A percentile compares a stretch with the other conserved stretches of the same genome.
Conservation (phyloP, 2,797 vertebrate genomes). For the Xiphorhynchus erythropygius region DNA sequence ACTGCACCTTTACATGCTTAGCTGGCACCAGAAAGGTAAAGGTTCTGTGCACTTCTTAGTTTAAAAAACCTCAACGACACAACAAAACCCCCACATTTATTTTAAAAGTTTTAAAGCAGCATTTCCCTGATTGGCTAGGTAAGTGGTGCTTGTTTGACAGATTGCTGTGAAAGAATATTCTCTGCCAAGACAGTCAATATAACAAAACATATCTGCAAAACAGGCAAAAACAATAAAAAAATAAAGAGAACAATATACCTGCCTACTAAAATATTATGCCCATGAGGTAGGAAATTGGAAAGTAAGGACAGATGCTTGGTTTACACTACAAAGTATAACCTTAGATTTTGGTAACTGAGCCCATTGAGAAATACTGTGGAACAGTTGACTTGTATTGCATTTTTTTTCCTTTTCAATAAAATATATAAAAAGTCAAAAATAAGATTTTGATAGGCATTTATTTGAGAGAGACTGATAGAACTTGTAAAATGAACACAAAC, state of each 20-base stretch:
- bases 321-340: not conserved
- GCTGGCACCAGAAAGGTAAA: not conserved
- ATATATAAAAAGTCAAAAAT: too few relatives aligned
- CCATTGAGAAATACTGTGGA: not conserved
- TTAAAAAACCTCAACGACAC: accelerated
- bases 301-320: not conserved
- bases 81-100: accelerated
- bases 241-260: not conserved
- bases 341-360: not conserved
- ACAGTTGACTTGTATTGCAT: not conserved
- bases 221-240: not conserved
- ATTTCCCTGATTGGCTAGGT: not conserved
- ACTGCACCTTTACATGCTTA: not conserved
- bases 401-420: not conserved
- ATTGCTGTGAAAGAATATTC: not conserved
- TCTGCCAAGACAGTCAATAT: accelerated
- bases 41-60: accelerated
- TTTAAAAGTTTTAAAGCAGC: not conserved
- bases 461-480: not conserved
- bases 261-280: not conserved
- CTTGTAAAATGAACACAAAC: not conserved
- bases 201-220: not conserved
- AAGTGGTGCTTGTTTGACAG: not conserved
- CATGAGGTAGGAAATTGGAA: not conserved
- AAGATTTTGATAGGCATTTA: not conserved